A percentile compares a stretch with the other conserved stretches of the same genome.
Conservation (phyloP, 2,113 vertebrate species). For the Hyperopisus bebe region DNA sequence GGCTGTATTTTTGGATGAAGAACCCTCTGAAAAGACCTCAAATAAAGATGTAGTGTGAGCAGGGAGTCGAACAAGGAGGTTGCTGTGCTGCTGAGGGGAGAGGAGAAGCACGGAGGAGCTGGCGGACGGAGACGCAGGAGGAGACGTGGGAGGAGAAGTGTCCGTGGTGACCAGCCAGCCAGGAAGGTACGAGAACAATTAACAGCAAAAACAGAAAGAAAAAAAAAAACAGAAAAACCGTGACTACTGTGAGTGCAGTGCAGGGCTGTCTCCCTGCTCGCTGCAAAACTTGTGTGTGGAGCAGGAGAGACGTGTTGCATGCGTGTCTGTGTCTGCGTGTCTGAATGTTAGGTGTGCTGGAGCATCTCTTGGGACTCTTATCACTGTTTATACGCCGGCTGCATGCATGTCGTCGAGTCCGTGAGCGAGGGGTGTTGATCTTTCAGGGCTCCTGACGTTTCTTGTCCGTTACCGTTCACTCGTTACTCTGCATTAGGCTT, state of each 20-base stretch:
- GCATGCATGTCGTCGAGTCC: background rate
- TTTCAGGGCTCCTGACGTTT: background rate
- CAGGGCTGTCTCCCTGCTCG: background rate
- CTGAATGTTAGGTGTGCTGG: background rate
- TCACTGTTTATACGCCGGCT: background rate
- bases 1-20: conserved; percentile 61
- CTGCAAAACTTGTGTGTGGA: conserved; percentile 21
- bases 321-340: background rate
- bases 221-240: background rate
- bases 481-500: background rate
- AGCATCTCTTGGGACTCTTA: background rate
- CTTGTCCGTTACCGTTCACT: background rate
- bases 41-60: conserved; percentile 74
- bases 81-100: conserved; percentile 51
- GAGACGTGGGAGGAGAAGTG: background rate
- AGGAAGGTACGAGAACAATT: conserved; percentile 51
- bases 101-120: conserved; percentile 23
- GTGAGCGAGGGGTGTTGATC: background rate
- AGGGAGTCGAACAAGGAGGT: conserved; percentile 60
- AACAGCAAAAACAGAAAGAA: background rate
- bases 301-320: background rate
- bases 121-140: conserved; percentile 19
- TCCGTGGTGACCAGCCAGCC: conserved; percentile 41
- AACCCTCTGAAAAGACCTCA: conserved; percentile 56
- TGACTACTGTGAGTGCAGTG: background rate